Percentiles rank a stretch among this genome's conserved stretches.
phyloP scores from a whole-genome alignment of 2,113 vertebrate genomes.

The Scalopus aquaticus region DNA sequence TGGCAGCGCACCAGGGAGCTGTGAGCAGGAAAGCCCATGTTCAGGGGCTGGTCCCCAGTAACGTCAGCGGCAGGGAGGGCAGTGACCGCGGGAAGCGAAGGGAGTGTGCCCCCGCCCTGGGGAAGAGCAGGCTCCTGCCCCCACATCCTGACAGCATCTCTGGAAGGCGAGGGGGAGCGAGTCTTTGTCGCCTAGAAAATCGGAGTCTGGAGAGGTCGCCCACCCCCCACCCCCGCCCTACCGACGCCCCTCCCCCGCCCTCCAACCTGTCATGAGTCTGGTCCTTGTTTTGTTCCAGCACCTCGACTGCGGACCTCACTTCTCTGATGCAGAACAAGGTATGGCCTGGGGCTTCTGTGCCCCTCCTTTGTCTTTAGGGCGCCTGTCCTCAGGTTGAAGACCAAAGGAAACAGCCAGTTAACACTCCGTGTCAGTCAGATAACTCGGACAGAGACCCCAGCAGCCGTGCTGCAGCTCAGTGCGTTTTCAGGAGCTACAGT shows the following conservation, averaged over 20 bases:
- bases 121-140: not conserved
- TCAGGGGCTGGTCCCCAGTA: not conserved
- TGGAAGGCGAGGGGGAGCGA: not conserved
- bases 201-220: not conserved
- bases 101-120: not conserved
- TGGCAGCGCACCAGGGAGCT: too few relatives aligned
- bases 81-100: too few relatives aligned
- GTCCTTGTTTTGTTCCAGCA: constrained; percentile 80
- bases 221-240: too few relatives aligned
- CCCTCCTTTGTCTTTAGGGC: not conserved
- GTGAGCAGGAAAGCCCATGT: fast-evolving
- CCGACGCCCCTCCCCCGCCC: too few relatives aligned
- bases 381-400: not conserved
- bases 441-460: not conserved
- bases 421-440: not conserved
- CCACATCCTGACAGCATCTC: not conserved
- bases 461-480: not conserved
- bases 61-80: too few relatives aligned
- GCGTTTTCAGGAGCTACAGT: too few relatives aligned
- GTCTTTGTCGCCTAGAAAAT: not conserved
- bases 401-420: not conserved
- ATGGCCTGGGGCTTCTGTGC: constrained; percentile 60
- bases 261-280: too few relatives aligned
- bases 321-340: constrained; percentile 90
- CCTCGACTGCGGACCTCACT: constrained; percentile 84